Base-by-base conservation (phyloP, 2,113 vertebrate species). In the Zosterops lateralis region DNA sequence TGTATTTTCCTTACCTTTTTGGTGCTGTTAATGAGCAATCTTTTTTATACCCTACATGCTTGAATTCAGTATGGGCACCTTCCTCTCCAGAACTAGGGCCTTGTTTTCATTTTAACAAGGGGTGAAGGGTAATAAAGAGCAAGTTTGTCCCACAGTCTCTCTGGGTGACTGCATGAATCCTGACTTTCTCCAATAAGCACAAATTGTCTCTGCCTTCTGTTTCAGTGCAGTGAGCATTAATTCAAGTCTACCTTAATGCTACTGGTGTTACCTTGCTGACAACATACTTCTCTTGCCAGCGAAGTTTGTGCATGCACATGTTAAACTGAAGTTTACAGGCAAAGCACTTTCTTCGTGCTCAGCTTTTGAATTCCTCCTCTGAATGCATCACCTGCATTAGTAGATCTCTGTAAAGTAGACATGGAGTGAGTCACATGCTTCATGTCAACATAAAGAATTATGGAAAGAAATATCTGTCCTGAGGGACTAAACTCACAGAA, bases 11-110 rank as follows among this genome's bases (percentile, higher is more conserved):
- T 61, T 78, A 21, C 8, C 12, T 65, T 31, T 67, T 51, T 72
- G 21, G 19, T 89, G 31, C n/a, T 82, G 17, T 73, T 94, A 73
- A 58, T 17, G 26, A 20, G 22, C 22, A 61, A 10, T 61, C n/a
- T 31, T 64, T 64, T 58, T 61, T 42, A 38, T 34, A 38, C 14
- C 7, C 24, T 61, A 5, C 0, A 0, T n/a, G 12, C n/a, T 38
- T 87, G 48, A 58, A 64, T 64, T 87, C 25, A 21, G 22, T 72
- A 19, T 29, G 10, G 38, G 20, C 18, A 42, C 12, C 4, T 80
- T 77, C 20, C 9, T 86, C 32, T 61, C 75, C 22, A 44, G 60
- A 78, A 17, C 16, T 28, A n/a, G 19, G 14, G 7, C 7, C 24
- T 40, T 40, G 18, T 32, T 66, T 88, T 72, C 5, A 32, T 76